Base-by-base conservation (phyloP, 2,797 vertebrate genomes). In the Nothura maculosa region DNA sequence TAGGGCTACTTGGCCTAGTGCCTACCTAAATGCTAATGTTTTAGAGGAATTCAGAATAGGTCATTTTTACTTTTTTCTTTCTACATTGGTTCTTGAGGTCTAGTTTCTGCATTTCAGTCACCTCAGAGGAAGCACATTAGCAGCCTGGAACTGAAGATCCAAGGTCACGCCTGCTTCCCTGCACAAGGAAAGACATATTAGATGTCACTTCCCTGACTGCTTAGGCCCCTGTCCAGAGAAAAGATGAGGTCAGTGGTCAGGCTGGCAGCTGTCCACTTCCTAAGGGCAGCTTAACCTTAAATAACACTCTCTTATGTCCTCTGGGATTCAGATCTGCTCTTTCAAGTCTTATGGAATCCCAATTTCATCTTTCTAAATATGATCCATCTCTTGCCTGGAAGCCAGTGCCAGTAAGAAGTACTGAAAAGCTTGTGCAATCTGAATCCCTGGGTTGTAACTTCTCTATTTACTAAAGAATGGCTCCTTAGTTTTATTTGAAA, bases 401-500 rank as follows among this genome's bases (percentile, higher is more conserved):
- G 12, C 47, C 47, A 61, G 27, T 63, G 77, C 25, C 48, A 45
- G 25, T 58, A 72, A 21, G 72, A 75, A 61, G 20, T 32, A 68
- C 24, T 27, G 27, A 17, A 81, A 14, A 34, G 40, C 21, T 81
- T 74, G 77, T 43, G 27, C 25, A 81, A 9, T 73, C 28, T 74
- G 70, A 88, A 91, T 90, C 19, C 34, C 25, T 1, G 2, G 22
- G 66, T 79, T 73, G 58, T 62, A 89, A 88, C 62, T 84, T 94
- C 91, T 72, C 20, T 94, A 27, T 90, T 94, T 95, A 89, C 36
- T 90, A 34, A 60, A 5, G 14, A 87, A 62, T 89, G 47, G 45
- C 76, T 94, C 81, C 76, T 90, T 91, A 94, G 90, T 90, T 94
- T 93, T 83, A 91, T 91, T 95, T 95, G 88, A 96, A 95, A 96